Evolutionary conservation across 2,797 vertebrate genomes (phyloP).

Genomic region (Smutsia temminckii): DNA sequence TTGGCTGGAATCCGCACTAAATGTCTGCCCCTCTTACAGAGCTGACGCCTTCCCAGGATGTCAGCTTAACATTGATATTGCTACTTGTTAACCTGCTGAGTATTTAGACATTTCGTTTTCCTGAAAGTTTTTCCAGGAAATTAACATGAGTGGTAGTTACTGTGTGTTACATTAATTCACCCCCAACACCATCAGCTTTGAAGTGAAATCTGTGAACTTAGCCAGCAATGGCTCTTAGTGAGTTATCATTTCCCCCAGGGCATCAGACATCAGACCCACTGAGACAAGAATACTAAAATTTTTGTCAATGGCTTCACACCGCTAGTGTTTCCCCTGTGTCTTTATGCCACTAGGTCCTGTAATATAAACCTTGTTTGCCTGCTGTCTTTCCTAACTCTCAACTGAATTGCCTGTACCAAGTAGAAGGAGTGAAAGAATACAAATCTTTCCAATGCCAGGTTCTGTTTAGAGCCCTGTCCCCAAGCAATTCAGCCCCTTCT

Average conservation of each 20-base stretch:
- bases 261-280: background rate
- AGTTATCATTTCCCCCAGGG: background rate
- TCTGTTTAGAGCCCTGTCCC: background rate
- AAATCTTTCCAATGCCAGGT: background rate
- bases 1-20: background rate
- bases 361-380: background rate
- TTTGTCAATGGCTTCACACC: background rate
- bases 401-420: constrained; percentile 3
- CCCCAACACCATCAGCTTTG: background rate
- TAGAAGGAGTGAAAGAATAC: background rate
- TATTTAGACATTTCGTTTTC: background rate
- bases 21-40: background rate
- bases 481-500: background rate
- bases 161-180: background rate
- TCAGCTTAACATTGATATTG: background rate
- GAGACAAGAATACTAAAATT: background rate
- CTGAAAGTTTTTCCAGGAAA: constrained; percentile 19
- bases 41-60: background rate
- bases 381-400: background rate
- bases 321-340: background rate
- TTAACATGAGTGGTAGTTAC: background rate
- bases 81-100: background rate
- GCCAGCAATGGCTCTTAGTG: background rate
- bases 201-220: background rate
- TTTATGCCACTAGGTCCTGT: background rate